Evolutionary conservation across 2,888 invertebrate genomes (phyloP).

Genomic region (Andrena flavipes): DNA sequence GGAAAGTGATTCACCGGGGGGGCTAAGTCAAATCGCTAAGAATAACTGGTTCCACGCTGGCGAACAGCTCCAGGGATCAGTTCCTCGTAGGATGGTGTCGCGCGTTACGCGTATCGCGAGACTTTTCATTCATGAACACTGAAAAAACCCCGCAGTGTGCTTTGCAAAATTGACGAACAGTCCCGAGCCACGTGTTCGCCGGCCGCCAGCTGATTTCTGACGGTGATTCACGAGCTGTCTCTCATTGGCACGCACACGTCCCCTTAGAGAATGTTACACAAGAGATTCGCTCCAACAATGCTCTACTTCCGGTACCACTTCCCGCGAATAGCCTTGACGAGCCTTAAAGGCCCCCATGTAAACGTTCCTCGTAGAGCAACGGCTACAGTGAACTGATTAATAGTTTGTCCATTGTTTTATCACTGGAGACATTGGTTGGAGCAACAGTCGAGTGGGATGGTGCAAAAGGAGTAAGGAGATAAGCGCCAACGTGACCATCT

Average conservation of each 20-base stretch:
- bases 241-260: background rate
- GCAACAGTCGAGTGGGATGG: background rate
- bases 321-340: background rate
- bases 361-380: background rate
- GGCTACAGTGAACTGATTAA: background rate
- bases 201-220: slow-evolving; percentile 49
- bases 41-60: slow-evolving; percentile 52
- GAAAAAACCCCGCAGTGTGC: background rate
- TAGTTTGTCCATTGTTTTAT: slow-evolving; percentile 7
- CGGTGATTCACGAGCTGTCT: background rate
- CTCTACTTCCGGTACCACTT: background rate
- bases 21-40: slow-evolving; percentile 13
- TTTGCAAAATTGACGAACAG: background rate
- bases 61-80: slow-evolving; percentile 22
- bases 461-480: background rate
- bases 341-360: background rate
- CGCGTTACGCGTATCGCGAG: background rate
- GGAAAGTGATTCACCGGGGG: slow-evolving; percentile 46
- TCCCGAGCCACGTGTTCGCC: slow-evolving; percentile 17
- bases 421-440: background rate
- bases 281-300: background rate
- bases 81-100: background rate
- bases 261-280: slow-evolving; percentile 8
- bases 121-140: slow-evolving; percentile 60
- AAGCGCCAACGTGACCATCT: background rate